phyloP scores from a whole-genome alignment of 2,113 vertebrate species.

The Blennius ocellaris region DNA sequence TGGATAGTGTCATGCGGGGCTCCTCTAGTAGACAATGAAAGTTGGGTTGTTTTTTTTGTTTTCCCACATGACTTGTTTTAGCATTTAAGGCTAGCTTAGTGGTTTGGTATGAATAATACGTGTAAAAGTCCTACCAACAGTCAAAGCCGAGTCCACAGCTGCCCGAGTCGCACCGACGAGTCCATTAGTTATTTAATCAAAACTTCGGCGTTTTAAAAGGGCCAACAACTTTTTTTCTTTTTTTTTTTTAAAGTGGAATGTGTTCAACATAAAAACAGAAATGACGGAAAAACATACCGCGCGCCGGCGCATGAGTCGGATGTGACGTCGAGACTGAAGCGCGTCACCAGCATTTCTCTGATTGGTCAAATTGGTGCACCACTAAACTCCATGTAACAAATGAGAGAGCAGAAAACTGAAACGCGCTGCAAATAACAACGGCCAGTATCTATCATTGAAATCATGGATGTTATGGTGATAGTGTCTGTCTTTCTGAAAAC shows the following conservation, averaged over 20 bases:
- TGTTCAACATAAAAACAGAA: not conserved
- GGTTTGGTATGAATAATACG: not conserved
- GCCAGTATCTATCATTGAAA: no score
- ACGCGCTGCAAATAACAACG: conserved; percentile 41
- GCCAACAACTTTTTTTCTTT: not conserved
- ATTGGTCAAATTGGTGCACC: conserved; percentile 40
- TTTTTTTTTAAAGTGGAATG: not conserved
- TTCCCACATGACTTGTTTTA: no score
- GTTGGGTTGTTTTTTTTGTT: no score
- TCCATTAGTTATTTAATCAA: not conserved
- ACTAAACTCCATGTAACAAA: not conserved
- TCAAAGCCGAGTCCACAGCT: not conserved
- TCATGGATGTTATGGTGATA: no score
- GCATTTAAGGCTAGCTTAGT: no score
- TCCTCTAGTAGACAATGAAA: no score
- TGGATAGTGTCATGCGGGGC: no score
- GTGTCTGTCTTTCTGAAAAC: no score
- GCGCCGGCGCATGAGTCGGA: conserved; percentile 55
- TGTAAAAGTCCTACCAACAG: conserved; percentile 47
- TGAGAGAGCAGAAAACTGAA: not conserved
- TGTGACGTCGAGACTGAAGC: conserved; percentile 35
- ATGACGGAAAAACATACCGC: not conserved
- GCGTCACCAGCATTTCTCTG: not conserved
- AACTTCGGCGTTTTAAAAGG: not conserved
- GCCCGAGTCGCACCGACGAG: not conserved